A percentile compares a stretch with the other conserved stretches of the same genome.
Conservation (phyloP, 1,140 invertebrate species). For the Calephelis nemesis region DNA sequence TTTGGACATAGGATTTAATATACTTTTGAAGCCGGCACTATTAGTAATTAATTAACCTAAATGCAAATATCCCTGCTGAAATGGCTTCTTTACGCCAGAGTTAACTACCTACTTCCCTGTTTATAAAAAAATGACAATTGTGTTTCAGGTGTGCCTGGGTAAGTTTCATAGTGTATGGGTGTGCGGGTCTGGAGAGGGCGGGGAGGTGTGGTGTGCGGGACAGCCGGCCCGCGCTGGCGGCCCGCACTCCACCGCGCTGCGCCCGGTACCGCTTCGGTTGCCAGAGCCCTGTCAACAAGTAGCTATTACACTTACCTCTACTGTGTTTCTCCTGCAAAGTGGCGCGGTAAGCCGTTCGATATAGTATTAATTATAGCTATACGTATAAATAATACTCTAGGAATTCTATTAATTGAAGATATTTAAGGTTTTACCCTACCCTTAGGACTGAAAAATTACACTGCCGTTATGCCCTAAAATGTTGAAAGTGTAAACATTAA, state of each 20-base stretch:
- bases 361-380: too few species aligned
- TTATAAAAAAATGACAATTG: not conserved
- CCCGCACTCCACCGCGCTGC: slow-evolving; percentile 79
- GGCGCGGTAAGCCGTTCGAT: slow-evolving; percentile 56
- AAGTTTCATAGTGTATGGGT: slow-evolving; percentile 88
- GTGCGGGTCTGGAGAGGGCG: slow-evolving; percentile 55
- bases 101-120: not conserved
- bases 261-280: slow-evolving; percentile 67
- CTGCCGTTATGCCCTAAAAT: not conserved
- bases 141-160: slow-evolving; percentile 79
- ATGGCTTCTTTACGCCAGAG: too few species aligned
- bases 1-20: too few species aligned
- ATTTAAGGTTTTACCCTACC: too few species aligned
- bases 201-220: slow-evolving; percentile 85
- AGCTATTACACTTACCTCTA: slow-evolving; percentile 83
- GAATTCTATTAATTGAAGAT: too few species aligned
- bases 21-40: too few species aligned
- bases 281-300: slow-evolving; percentile 55
- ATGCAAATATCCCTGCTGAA: too few species aligned
- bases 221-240: slow-evolving; percentile 87
- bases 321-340: slow-evolving; percentile 81
- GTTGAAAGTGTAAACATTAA: too few species aligned
- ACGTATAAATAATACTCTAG: too few species aligned
- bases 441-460: too few species aligned
- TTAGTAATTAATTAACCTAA: too few species aligned